Base-by-base conservation (phyloP, 2,113 vertebrate species). In the Mormoops blainvillei region DNA sequence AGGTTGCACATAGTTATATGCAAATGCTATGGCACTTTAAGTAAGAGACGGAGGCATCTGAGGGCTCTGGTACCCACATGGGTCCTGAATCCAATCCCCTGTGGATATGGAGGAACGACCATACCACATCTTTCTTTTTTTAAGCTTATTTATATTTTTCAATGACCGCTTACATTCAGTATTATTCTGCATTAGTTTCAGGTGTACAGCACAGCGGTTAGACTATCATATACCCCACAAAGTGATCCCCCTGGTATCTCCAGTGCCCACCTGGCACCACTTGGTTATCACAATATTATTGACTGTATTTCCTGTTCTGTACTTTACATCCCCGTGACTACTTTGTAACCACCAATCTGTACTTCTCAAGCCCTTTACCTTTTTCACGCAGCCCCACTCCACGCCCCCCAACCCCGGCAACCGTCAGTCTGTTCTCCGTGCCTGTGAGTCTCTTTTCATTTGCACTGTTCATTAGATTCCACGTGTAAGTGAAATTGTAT, bases 271-370 rank as follows among this genome's bases (percentile, higher is more conserved):
- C 12, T 13, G 24, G 24, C 58, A 28, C 58, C 58, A 14, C 58
- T 28, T 28, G 26, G 14, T 28, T 31, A 2, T 31, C 26, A 18
- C 14, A 13, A 4, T 18, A 0, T 9, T 4, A 31, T 7, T 8
- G 70, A 43, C 24, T 9, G 0, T 8, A 9, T 7, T 16, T 7
- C 41, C 71, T 16, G 3, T 2, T 24, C 43, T 16, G 71, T 31
- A 1, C 71, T 31, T 43, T 7, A 28, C 41, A 18, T 26, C 15
- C 71, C 41, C 6, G 4, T 6, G 71, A 10, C 71, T 28, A 7
- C 7, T 38, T 24, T 28, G 41, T 10, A 16, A 16, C 71, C 18
- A 16, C 71, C 71, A 16, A 2, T 14, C 26, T 4, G 41, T 26
- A 4, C 71, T 45, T 43, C 41, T 18, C 41, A 16, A 10, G 31